These are phyloP conservation scores for Hypsopygia costalis DNA, from an alignment of 2,888 invertebrate genomes.

Conservation along the genomic window DNA sequence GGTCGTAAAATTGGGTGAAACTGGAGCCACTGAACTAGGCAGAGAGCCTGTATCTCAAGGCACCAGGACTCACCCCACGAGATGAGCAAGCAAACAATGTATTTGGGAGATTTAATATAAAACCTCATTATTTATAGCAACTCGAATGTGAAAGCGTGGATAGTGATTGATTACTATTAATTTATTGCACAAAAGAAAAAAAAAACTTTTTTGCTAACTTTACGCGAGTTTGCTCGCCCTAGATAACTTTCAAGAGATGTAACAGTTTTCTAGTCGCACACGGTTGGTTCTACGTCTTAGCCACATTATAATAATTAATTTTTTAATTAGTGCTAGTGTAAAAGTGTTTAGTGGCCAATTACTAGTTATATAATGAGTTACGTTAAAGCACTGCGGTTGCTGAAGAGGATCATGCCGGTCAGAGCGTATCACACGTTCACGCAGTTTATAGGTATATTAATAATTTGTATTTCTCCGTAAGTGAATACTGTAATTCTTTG, in stretches of 20 bases:
- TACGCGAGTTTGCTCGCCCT: not conserved
- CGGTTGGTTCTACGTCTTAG: not conserved
- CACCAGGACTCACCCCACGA: too few relatives aligned
- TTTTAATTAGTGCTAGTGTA: not conserved
- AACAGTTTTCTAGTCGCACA: not conserved
- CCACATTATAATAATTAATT: not conserved
- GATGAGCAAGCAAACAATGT: too few relatives aligned
- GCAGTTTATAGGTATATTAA: not conserved
- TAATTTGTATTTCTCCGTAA: too few relatives aligned
- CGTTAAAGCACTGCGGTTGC: not conserved
- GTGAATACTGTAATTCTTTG: too few relatives aligned
- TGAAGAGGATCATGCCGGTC: not conserved
- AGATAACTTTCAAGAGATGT: not conserved
- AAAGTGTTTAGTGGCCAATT: not conserved
- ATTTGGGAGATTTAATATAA: too few relatives aligned
- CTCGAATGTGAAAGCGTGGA: too few relatives aligned
- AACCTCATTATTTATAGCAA: too few relatives aligned
- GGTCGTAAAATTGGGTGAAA: too few relatives aligned
- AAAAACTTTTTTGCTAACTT: not conserved
- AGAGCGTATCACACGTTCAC: constrained; percentile 1
- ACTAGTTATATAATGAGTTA: constrained; percentile 1
- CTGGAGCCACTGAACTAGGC: too few relatives aligned
- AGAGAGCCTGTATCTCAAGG: too few relatives aligned
- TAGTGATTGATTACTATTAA: too few relatives aligned
- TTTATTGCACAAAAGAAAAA: too few relatives aligned